Base-by-base conservation (phyloP, 2,888 invertebrate genomes). In the Zygaena filipendulae region DNA sequence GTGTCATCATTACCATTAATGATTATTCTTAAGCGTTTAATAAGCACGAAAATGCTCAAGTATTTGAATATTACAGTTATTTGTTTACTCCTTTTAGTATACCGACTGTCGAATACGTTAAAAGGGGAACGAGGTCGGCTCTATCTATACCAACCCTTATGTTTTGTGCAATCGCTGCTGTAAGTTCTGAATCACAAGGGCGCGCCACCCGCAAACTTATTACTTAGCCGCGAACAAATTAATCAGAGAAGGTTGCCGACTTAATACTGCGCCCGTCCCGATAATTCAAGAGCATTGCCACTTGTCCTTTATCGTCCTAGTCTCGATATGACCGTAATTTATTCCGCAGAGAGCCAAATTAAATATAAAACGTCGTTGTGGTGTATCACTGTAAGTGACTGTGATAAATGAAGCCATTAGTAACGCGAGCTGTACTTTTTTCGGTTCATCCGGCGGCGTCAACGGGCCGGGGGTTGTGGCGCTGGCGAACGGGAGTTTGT, bases 341-440 rank as follows among this genome's bases (percentile, higher is more conserved):
- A 75, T 77, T 74, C 75, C 54, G 52, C 57, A 63, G 60, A 64
- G 63, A 61, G 68, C 69, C 69, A 77, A 77, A 79, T 79, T 77
- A 77, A 77, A 77, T 77, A 77, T 75, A 75, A 77, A 77, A 74
- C 69, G 72, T 67, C 71, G 69, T 71, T 68, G 75, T 68, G 72
- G 74, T 75, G 77, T 79, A 79, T 77, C 77, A 77, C 67, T 77
- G 79, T 72, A 74, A 74, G 77, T 71, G 79, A 74, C 77, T 77
- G 71, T 77, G 79, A 79, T 74, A 77, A 77, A 79, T 79, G 75
- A 71, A 72, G 71, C 74, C 77, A 79, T 79, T 77, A 77, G 79
- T 74, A 77, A 77, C 68, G 72, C 69, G 75, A 77, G 75, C 70
- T 68, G 63, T 69, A 72, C 68, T 75, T 79, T 77, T 77, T 77